Base-by-base conservation (phyloP, 2,113 vertebrate species). In the Crotalus tigris region DNA sequence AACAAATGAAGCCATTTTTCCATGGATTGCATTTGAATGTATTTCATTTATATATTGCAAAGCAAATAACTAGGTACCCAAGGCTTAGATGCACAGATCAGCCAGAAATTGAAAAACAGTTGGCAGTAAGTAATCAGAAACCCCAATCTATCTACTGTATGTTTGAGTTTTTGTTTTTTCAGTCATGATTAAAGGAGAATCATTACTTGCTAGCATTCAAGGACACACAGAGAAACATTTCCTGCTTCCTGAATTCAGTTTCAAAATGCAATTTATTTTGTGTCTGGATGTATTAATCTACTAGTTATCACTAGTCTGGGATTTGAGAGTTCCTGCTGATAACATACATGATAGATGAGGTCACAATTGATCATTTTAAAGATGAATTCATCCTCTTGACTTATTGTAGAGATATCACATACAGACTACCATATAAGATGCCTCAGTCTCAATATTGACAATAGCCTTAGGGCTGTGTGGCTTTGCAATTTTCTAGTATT, bases 241-340 rank as follows among this genome's bases (percentile, higher is more conserved):
- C 61, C 49, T 88, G 59, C 86, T 92, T 49, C 46, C 92, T 95
- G 94, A 95, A 92, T 69, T 87, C 85, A 89, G 54, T 44, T 92
- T 93, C 9, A 23, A 21, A 91, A 10, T 10, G 69, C 24, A 88
- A 88, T 33, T 39, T 94, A 92, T 94, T 95, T 94, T 85, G 92
- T 95, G 94, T 93, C 46, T n/a, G 0, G 89, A 64, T 90, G 93
- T 91, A 88, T 26, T 94, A 93, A 96, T 94, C 33, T 90, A 46
- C 61, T 88, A 93, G 90, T 92, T 91, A 92, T 81, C 39, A 86
- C 85, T 91, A 57, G 13, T 93, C 54, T 59, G 91, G 92, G 91
- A 85, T 87, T 33, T 39, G 75, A 55, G 26, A 49, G 92, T 93
- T 89, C 55, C 33, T 23, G 4, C 91, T 90, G 44, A 93, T 61